phyloP scores from a whole-genome alignment of 2,113 vertebrate species.

The Thomomys bottae region DNA sequence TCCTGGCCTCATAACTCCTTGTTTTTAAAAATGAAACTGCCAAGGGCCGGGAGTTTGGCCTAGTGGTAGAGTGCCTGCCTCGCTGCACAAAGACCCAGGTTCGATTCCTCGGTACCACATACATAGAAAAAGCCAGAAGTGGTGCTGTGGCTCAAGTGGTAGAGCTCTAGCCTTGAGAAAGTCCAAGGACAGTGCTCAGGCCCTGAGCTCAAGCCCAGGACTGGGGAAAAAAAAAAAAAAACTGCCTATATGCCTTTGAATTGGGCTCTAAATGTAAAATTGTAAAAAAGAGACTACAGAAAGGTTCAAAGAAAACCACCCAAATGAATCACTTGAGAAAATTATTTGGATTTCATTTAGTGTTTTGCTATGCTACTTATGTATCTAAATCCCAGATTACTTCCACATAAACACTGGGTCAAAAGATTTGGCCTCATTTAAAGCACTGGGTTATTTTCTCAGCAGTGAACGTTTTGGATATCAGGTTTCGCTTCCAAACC shows the following conservation, averaged over 20 bases:
- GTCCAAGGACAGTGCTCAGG: too few relatives aligned
- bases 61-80: too few relatives aligned
- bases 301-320: background rate
- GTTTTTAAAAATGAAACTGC: slow-evolving; percentile 28
- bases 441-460: background rate
- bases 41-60: background rate
- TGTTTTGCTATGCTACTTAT: background rate
- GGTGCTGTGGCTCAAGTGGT: too few relatives aligned
- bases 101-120: too few relatives aligned
- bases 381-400: slow-evolving; percentile 24
- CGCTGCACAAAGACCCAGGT: too few relatives aligned
- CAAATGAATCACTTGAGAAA: slow-evolving; percentile 15
- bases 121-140: too few relatives aligned
- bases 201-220: too few relatives aligned
- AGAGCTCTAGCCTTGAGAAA: too few relatives aligned
- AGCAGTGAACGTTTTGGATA: too few relatives aligned
- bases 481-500: background rate
- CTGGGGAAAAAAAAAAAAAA: background rate
- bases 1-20: background rate
- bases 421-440: slow-evolving; percentile 16
- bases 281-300: slow-evolving; percentile 15
- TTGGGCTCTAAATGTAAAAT: slow-evolving; percentile 20
- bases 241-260: background rate
- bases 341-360: background rate
- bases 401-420: slow-evolving; percentile 13